A percentile compares a stretch with the other conserved stretches of the same genome.
These are phyloP conservation scores for Apostichopus leukothele DNA, from an alignment of 53 echinoderm and acorn worm species.

Conservation along the genomic window DNA sequence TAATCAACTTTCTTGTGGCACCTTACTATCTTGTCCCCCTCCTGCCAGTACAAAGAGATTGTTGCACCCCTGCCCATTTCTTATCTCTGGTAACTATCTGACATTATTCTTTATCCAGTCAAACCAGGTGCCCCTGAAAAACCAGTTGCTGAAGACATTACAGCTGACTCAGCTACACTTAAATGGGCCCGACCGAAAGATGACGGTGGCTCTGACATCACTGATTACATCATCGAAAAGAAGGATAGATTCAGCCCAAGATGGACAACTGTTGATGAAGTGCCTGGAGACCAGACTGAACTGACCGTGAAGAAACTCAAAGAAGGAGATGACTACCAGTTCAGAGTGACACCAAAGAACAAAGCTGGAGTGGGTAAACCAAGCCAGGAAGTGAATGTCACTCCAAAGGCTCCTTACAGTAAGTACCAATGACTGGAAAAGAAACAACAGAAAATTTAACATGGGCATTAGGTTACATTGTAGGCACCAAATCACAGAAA, in stretches of 20 bases:
- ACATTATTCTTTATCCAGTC: constrained; percentile 45
- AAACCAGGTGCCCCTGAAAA: constrained; percentile 76
- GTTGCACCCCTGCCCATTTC: no score
- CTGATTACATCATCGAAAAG: constrained; percentile 80
- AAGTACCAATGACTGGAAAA: constrained; percentile 34
- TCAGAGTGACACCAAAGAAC: constrained; percentile 81
- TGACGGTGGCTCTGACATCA: constrained; percentile 91
- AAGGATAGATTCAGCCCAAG: constrained; percentile 82
- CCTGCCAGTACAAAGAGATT: no score
- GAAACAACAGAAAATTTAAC: no score
- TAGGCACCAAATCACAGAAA: no score
- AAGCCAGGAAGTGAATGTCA: constrained; percentile 62
- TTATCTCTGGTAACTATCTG: no score
- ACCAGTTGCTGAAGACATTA: constrained; percentile 77
- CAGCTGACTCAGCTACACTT: constrained; percentile 74
- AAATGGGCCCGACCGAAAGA: constrained; percentile 76
- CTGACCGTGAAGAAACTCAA: constrained; percentile 76
- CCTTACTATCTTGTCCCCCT: no score
- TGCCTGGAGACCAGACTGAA: constrained; percentile 65
- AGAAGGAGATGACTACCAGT: constrained; percentile 83
- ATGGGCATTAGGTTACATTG: no score
- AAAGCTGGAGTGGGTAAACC: constrained; percentile 81
- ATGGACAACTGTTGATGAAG: constrained; percentile 69
- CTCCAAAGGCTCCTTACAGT: constrained; percentile 88
- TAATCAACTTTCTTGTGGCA: no score